Percentiles rank a stretch among this genome's conserved stretches.
Conservation (phyloP, 1,140 invertebrate species). For the Orchesella cincta region DNA sequence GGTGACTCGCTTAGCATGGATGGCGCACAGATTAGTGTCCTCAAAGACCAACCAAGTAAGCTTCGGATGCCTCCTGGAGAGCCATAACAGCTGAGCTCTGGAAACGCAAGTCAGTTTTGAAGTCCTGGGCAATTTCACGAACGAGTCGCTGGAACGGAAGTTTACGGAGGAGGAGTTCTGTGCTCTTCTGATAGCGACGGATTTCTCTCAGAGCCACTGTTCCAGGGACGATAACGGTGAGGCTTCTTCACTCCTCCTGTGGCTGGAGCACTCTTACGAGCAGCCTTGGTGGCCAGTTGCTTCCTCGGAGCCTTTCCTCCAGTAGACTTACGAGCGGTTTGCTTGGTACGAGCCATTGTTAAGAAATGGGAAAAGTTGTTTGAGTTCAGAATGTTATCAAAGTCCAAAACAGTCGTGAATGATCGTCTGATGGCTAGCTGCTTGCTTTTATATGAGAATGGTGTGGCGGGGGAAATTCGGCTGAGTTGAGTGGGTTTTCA, state of each 20-base stretch:
- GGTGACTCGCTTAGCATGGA: slow-evolving; percentile 90
- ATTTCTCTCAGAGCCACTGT: slow-evolving; percentile 31
- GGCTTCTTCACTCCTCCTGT: slow-evolving; percentile 77
- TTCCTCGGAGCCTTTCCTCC: no score
- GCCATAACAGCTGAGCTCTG: slow-evolving; percentile 62
- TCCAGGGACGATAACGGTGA: slow-evolving; percentile 60
- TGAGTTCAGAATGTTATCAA: no score
- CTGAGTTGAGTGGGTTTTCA: no score
- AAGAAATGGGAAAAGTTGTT: no score
- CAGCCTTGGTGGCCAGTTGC: not conserved
- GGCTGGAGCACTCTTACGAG: slow-evolving; percentile 59
- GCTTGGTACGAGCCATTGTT: no score
- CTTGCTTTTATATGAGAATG: no score
- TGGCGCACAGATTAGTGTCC: slow-evolving; percentile 71
- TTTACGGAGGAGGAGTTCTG: slow-evolving; percentile 65
- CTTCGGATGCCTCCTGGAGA: slow-evolving; percentile 84
- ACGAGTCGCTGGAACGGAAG: slow-evolving; percentile 82
- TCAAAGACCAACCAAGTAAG: slow-evolving; percentile 77
- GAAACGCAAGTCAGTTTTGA: slow-evolving; percentile 64
- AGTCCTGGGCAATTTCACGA: slow-evolving; percentile 81
- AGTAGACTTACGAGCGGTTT: no score
- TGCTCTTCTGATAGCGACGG: slow-evolving; percentile 41
- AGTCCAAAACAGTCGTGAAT: no score
- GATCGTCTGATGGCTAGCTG: no score
- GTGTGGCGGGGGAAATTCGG: no score